phyloP scores from a whole-genome alignment of 2,888 invertebrate species.

The Anthophora plumipes region DNA sequence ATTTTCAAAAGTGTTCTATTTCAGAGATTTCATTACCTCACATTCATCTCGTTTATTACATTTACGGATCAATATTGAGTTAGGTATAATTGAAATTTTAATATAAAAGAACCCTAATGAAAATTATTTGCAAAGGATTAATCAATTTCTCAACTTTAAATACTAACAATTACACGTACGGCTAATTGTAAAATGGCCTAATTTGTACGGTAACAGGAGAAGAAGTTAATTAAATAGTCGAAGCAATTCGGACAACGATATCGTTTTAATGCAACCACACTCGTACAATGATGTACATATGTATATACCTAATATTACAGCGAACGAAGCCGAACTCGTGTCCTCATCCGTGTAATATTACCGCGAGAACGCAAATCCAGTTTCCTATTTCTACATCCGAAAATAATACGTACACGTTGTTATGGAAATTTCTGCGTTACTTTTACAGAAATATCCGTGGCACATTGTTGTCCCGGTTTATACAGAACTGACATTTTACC shows the following conservation, averaged over 20 bases:
- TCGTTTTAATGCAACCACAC: constrained; percentile 14
- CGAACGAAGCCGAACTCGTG: constrained; percentile 36
- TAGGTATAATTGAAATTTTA: too few relatives aligned
- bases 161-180: background rate
- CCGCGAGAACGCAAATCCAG: constrained; percentile 26
- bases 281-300: constrained; percentile 2
- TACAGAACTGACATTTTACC: constrained; percentile 14
- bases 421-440: constrained; percentile 34
- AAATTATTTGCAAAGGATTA: background rate
- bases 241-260: constrained; percentile 26
- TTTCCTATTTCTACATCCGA: constrained; percentile 38
- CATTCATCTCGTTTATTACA: too few relatives aligned
- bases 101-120: background rate
- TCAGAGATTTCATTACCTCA: too few relatives aligned
- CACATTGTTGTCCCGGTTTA: background rate
- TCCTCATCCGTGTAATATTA: constrained; percentile 22
- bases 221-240: constrained; percentile 39
- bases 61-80: too few relatives aligned
- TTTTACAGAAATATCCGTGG: constrained; percentile 24
- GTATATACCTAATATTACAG: background rate
- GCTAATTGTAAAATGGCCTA: background rate
- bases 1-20: too few relatives aligned
- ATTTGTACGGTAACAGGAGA: background rate
- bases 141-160: background rate
- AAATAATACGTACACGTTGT: constrained; percentile 40